Conservation (phyloP, 2,113 vertebrate genomes). For the Phylloscopus whistleri region DNA sequence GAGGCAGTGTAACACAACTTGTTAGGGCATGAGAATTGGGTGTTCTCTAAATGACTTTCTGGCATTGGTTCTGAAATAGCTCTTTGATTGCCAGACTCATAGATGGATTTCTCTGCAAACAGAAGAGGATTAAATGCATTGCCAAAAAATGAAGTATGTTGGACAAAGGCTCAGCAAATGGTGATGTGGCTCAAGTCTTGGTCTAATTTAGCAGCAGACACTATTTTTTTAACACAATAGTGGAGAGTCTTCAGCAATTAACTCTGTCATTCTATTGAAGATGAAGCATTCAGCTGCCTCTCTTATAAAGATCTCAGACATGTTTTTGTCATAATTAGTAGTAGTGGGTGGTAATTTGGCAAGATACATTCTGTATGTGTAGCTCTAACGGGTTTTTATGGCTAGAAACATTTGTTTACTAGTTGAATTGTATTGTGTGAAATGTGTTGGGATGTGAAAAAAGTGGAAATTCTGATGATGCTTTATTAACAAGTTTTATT, state of each 20-base stretch:
- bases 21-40: neutral
- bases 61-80: neutral
- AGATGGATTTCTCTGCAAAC: conserved; percentile 19
- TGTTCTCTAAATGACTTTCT: neutral
- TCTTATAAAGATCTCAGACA: neutral
- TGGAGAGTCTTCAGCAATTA: neutral
- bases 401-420: neutral
- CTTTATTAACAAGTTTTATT: neutral
- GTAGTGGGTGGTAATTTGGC: neutral
- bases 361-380: neutral
- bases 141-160: conserved; percentile 12
- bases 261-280: neutral
- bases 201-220: neutral
- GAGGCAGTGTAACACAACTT: conserved; percentile 61
- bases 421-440: neutral
- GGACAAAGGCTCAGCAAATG: conserved; percentile 23
- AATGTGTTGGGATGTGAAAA: neutral
- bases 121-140: neutral
- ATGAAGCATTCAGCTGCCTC: neutral
- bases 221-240: neutral
- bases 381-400: neutral
- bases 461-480: neutral
- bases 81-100: conserved; percentile 19
- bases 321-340: neutral
- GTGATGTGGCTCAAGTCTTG: conserved; percentile 23